These are phyloP conservation scores for Mythimna lalbum DNA, from an alignment of 2,888 invertebrate species.

Conservation along the genomic window DNA sequence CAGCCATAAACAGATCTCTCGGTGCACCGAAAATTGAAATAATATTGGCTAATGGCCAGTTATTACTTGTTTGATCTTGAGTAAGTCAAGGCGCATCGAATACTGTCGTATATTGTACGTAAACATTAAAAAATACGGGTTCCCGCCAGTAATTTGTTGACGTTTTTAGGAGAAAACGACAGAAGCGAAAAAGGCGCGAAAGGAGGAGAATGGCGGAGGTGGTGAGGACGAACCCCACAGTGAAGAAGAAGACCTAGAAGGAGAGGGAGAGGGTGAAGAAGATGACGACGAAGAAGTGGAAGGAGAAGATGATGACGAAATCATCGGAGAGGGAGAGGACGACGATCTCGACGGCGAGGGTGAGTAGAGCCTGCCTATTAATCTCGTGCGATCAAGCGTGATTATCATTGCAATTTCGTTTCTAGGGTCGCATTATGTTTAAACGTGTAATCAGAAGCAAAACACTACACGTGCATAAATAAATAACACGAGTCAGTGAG, in stretches of 20 bases:
- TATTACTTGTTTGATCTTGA: conserved; percentile 77
- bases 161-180: conserved; percentile 92
- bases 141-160: conserved; percentile 53
- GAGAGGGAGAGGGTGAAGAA: conserved; percentile 90
- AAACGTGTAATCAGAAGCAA: conserved; percentile 41
- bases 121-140: conserved; percentile 64
- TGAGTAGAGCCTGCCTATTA: conserved; percentile 46
- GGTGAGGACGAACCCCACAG: conserved; percentile 91
- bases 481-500: conserved; percentile 43
- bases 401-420: conserved; percentile 23
- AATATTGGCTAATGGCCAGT: conserved; percentile 80
- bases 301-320: conserved; percentile 92
- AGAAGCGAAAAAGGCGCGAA: conserved; percentile 95
- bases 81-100: conserved; percentile 62
- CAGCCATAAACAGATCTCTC: conserved; percentile 65
- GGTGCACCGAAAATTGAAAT: conserved; percentile 70
- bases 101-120: conserved; percentile 62
- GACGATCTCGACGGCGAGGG: conserved; percentile 92
- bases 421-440: conserved; percentile 31
- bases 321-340: conserved; percentile 91
- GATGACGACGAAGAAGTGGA: conserved; percentile 92
- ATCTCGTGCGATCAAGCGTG: conserved; percentile 1
- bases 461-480: conserved; percentile 45
- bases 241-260: conserved; percentile 93
- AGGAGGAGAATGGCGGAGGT: conserved; percentile 94